Evolutionary conservation across 2,113 vertebrate genomes (phyloP).

Genomic region (Pipra filicauda): DNA sequence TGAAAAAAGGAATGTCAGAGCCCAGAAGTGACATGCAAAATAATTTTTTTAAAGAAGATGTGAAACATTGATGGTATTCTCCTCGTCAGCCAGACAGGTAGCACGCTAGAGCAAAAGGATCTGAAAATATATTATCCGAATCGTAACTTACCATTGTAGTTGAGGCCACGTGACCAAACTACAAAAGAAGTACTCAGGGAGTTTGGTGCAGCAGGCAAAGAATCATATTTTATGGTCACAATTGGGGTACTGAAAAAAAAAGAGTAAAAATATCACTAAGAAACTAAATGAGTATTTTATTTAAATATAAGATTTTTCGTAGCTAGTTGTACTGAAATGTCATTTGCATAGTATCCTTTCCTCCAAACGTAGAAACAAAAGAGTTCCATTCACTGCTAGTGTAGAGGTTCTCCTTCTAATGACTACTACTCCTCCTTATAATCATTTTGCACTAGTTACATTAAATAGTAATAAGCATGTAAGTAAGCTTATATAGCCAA

Average conservation of each 20-base stretch:
- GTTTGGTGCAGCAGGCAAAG: not conserved
- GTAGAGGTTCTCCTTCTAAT: not conserved
- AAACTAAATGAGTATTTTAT: not conserved
- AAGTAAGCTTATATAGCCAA: not conserved
- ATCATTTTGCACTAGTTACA: not conserved
- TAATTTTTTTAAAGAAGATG: not conserved
- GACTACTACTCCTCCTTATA: not conserved
- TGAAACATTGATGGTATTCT: not conserved
- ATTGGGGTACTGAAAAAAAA: constrained; percentile 21
- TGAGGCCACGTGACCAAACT: constrained; percentile 30
- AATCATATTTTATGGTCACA: constrained; percentile 41
- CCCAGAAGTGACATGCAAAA: not conserved
- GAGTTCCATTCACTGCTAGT: not conserved
- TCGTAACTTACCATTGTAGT: constrained; percentile 73
- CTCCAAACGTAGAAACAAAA: not conserved
- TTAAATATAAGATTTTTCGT: not conserved
- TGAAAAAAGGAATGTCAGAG: not conserved
- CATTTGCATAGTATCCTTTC: not conserved
- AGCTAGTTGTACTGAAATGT: not conserved
- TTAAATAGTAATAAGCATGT: not conserved
- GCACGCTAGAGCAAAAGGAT: not conserved
- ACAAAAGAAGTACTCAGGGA: constrained; percentile 30
- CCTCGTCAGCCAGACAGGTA: not conserved
- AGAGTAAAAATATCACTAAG: not conserved
- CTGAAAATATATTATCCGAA: not conserved